Evolutionary conservation across 1,140 invertebrate genomes (phyloP).

Genomic region (Teleopsis dalmanni): DNA sequence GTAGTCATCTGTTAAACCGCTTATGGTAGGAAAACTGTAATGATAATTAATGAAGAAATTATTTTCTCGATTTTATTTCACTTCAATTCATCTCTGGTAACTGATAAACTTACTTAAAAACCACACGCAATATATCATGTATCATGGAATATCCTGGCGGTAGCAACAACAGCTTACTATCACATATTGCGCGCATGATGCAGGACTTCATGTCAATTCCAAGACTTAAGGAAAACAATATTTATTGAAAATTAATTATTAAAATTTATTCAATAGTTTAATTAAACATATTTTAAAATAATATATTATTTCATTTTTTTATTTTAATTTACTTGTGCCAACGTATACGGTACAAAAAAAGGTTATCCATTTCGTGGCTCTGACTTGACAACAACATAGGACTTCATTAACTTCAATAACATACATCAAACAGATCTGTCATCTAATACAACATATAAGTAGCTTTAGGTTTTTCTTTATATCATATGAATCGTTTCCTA

Average conservation of each 20-base stretch:
- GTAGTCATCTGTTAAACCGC: constrained; percentile 32
- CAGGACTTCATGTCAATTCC: constrained; percentile 32
- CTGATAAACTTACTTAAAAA: constrained; percentile 28
- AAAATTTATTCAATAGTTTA: neutral
- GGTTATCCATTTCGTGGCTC: too few species aligned
- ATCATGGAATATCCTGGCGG: constrained; percentile 38
- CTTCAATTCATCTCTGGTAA: neutral
- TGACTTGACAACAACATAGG: too few species aligned
- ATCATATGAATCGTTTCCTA: too few species aligned
- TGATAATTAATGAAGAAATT: neutral
- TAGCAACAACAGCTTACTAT: constrained; percentile 27
- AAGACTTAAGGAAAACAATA: constrained; percentile 15
- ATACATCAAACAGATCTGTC: too few species aligned
- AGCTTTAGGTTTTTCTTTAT: too few species aligned
- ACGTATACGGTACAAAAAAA: too few species aligned
- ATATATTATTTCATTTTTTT: too few species aligned
- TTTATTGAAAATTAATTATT: neutral
- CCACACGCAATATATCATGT: constrained; percentile 30
- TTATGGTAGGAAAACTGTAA: constrained; percentile 26
- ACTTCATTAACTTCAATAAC: too few species aligned
- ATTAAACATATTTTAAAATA: too few species aligned
- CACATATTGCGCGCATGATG: constrained; percentile 33
- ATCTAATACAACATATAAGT: too few species aligned
- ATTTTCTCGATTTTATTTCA: neutral
- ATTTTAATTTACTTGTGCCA: too few species aligned